A percentile compares a stretch with the other conserved stretches of the same genome.
Conservation (phyloP, 2,888 invertebrate species). For the Chorisops tibialis region DNA sequence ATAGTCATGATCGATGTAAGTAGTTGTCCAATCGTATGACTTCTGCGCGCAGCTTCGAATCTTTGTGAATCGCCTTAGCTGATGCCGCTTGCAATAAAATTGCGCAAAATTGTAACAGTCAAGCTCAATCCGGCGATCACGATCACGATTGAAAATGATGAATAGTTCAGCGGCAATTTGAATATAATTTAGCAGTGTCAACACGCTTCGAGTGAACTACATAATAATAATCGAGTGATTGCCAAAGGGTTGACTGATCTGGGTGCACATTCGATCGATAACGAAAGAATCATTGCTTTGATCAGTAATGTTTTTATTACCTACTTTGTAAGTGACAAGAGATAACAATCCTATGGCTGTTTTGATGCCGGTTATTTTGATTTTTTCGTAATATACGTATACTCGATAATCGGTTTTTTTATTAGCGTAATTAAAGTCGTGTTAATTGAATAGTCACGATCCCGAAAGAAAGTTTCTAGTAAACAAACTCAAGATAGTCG, state of each 20-base stretch:
- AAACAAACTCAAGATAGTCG: conserved; percentile 1
- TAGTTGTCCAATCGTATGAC: background rate
- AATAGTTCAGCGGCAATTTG: conserved; percentile 19
- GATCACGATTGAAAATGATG: conserved; percentile 4
- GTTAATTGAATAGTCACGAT: conserved; percentile 26
- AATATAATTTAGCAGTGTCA: conserved; percentile 20
- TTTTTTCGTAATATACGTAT: too few relatives aligned
- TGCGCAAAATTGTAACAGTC: conserved; percentile 11
- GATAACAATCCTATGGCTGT: too few relatives aligned
- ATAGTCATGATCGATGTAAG: background rate
- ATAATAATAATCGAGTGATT: conserved; percentile 4
- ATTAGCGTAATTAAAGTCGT: conserved; percentile 24
- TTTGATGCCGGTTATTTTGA: too few relatives aligned
- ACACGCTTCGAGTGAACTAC: conserved; percentile 3
- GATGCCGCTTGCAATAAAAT: background rate
- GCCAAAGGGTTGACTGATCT: conserved; percentile 17
- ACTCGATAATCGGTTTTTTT: background rate
- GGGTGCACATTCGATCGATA: too few relatives aligned
- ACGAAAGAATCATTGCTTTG: too few relatives aligned
- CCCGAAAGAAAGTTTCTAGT: conserved; percentile 7
- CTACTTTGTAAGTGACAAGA: too few relatives aligned
- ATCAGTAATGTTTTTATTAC: too few relatives aligned
- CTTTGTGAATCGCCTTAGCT: background rate
- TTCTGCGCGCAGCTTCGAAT: background rate
- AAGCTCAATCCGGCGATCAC: background rate